Base-by-base conservation (phyloP, 2,797 vertebrate species). In the Notolabrus celidotus region DNA sequence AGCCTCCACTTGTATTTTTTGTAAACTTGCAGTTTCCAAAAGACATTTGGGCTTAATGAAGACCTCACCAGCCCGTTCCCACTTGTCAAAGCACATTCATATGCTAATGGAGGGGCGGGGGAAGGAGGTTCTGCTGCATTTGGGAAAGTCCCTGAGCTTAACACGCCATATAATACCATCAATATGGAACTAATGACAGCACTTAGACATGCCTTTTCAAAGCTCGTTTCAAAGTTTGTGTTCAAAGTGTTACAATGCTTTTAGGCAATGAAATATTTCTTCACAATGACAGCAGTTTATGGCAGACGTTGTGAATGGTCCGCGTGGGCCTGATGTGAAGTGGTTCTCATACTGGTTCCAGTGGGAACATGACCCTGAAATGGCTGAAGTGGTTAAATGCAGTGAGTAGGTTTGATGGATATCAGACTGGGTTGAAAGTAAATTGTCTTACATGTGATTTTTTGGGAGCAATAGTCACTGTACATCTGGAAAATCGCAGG, bases 61-160 rank as follows among this genome's bases (percentile, higher is more conserved):
- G 89, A 87, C 85, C 74, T 90, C 89, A 77, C 43, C 56, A 39
- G 71, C 73, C 74, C 41, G 67, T 70, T 89, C 79, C 83, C 83
- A 83, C 87, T 86, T 87, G 90, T 87, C 90, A 89, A 71, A 36
- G 58, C 67, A 50, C 74, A 89, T 91, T 92, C 86, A 89, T 75
- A 90, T 92, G 88, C 62, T 82, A 90, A 92, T 91, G 51, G 47
- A 57, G 84, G 82, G 80, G 80, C 8, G 76, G 55, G 56, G 67
- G 17, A 51, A 71, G 55, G 25, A 55, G 81, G 81, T 84, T 74
- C 67, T 72, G 86, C 75, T 74, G 79, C 83, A 74, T 88, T 89
- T 67, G 79, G 80, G 77, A 83, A 87, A 84, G 79, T 82, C 85
- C 87, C 84, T 75, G 73, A 84, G 83, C 85, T 88, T 84, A 91